Base-by-base conservation (phyloP, 2,888 invertebrate species). In the Rhagonycha fulva region DNA sequence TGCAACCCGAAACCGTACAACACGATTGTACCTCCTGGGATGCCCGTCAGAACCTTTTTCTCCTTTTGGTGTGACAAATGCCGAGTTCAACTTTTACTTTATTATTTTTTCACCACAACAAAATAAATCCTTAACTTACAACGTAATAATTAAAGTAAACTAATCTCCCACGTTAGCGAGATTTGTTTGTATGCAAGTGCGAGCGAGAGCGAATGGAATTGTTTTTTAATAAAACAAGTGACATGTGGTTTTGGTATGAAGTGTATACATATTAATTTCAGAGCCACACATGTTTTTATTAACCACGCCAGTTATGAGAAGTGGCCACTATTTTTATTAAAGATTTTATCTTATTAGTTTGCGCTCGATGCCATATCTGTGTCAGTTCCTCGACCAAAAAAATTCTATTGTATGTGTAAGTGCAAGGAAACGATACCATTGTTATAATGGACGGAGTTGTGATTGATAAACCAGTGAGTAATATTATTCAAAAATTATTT, bases 171-270 rank as follows among this genome's bases (percentile, higher is more conserved):
- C 63, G 63, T 66, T 66, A 24, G 23, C 3, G 7, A n/a, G 24
- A 66, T 14, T 66, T 66, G 26, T n/a, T 66, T 24, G 24, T 66
- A 12, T 66, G 26, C 19, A 66, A 66, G 63, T 66, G 63, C 12
- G 63, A 66, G 63, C 23, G 63, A 66, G 63, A 26, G 63, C 23
- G 63, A 66, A 14, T n/a, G 23, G 63, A 24, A 66, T 66, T 66
- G 23, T 66, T 66, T 23, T 66, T 66, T 66, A 66, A 23, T 66
- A 66, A 19, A 66, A 26, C 62, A 62, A 23, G 62, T 66, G 32
- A 69, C 72, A 76, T 76, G 76, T 76, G 76, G 76, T 76, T 76
- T 73, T 76, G 62, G 66, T 72, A 69, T 72, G 32, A 69, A 68
- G 76, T 72, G 63, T 24, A 71, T 23, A 67, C 75, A 72, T 76